A percentile compares a stretch with the other conserved stretches of the same genome.
phyloP scores from a whole-genome alignment of 2,113 vertebrate genomes.

The Cichladusa arquata region DNA sequence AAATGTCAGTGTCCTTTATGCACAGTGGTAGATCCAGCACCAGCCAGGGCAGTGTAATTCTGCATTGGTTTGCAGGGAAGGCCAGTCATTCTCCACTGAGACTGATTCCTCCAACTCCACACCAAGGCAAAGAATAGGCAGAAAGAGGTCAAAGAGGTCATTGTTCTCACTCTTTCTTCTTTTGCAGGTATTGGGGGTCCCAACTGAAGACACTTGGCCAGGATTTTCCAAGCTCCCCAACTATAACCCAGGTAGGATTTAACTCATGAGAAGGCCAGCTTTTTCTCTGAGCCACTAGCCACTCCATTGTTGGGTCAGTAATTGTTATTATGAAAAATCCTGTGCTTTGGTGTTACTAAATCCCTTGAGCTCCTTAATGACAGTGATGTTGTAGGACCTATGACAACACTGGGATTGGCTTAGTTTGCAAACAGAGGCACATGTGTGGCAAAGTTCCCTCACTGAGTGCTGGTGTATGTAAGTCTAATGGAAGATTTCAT shows the following conservation, averaged over 20 bases:
- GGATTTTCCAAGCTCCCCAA: conserved; percentile 83
- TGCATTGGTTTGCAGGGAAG: neutral
- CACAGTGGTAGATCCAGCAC: neutral
- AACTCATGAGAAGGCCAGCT: neutral
- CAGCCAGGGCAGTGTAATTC: neutral
- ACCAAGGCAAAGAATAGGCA: neutral
- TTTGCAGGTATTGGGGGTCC: conserved; percentile 82
- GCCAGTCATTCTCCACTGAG: neutral
- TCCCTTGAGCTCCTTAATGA: neutral
- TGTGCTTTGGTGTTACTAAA: neutral
- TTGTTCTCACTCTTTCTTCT: conserved; percentile 1
- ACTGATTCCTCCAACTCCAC: neutral
- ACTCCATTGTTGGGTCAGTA: neutral
- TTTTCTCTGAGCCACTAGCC: neutral
- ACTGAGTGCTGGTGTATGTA: neutral
- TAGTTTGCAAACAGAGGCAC: neutral
- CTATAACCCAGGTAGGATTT: conserved; percentile 80
- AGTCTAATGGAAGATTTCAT: neutral
- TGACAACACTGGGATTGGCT: neutral
- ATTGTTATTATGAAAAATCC: neutral
- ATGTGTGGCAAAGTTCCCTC: neutral
- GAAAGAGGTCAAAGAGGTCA: neutral
- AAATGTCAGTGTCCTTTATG: neutral
- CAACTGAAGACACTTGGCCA: conserved; percentile 85
- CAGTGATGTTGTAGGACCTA: neutral